Evolutionary conservation across 2,113 vertebrate genomes (phyloP).

Genomic region (Loxodonta africana): DNA sequence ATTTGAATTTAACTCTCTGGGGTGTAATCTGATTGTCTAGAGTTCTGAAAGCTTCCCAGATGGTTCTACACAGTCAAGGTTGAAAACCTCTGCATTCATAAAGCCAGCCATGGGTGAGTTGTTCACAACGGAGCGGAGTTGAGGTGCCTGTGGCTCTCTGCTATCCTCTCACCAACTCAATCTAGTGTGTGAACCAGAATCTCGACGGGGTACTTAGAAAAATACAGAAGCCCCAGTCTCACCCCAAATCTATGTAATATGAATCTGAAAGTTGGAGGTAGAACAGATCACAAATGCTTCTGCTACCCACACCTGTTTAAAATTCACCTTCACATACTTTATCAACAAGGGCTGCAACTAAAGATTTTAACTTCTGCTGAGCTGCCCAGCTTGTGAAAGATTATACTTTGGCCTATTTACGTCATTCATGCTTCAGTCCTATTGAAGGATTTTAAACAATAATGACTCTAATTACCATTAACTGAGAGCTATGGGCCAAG

Average conservation of each 20-base stretch:
- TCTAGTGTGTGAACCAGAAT: not conserved
- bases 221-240: not conserved
- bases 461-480: not conserved
- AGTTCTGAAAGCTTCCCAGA: not conserved
- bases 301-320: not conserved
- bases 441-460: not conserved
- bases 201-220: not conserved
- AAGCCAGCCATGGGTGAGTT: not conserved
- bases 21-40: not conserved
- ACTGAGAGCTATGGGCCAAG: not conserved
- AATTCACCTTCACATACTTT: not conserved
- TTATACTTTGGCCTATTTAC: not conserved
- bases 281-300: not conserved
- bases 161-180: not conserved
- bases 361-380: not conserved
- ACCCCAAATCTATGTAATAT: not conserved
- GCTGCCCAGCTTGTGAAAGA: not conserved
- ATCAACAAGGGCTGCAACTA: not conserved
- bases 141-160: not conserved
- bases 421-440: not conserved
- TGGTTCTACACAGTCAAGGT: not conserved
- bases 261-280: not conserved
- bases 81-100: accelerated
- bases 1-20: not conserved
- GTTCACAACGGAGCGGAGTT: not conserved